A percentile compares a stretch with the other conserved stretches of the same genome.
Evolutionary conservation across 2,113 vertebrate species (phyloP).

Genomic region (Symphodus melops): DNA sequence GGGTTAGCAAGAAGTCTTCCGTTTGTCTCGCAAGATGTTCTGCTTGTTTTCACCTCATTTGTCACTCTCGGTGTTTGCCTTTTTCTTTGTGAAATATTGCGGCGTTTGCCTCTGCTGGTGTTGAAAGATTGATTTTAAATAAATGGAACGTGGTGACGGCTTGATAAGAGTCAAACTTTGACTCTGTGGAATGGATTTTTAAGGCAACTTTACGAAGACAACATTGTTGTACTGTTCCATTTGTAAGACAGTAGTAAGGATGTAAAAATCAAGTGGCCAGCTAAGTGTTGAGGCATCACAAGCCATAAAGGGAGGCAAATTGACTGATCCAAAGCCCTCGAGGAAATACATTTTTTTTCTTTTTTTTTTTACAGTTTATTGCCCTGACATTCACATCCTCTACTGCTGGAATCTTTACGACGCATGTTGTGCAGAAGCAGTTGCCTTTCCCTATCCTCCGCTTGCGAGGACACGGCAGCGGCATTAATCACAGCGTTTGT

Average conservation of each 20-base stretch:
- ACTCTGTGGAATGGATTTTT: too few species aligned
- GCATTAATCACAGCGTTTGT: conserved; percentile 49
- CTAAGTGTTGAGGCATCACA: background rate
- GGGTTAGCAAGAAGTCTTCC: too few species aligned
- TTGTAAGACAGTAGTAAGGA: background rate
- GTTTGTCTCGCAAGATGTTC: background rate
- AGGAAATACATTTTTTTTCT: background rate
- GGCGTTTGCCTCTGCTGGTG: background rate
- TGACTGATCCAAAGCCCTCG: background rate
- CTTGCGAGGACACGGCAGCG: conserved; percentile 21
- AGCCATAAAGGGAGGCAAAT: background rate
- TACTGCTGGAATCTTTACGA: background rate
- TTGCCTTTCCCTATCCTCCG: conserved; percentile 32
- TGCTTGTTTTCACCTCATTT: background rate
- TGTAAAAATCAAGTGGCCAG: too few species aligned
- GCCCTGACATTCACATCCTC: background rate
- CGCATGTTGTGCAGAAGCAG: conserved; percentile 1
- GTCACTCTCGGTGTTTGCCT: background rate
- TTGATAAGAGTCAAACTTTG: too few species aligned
- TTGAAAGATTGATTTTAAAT: background rate
- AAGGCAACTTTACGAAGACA: background rate
- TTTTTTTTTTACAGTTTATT: background rate
- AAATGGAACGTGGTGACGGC: background rate
- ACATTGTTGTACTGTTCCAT: background rate
- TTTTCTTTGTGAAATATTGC: background rate